Evolutionary conservation across 23 tunicate genomes (phyloP).

Genomic region (Halocynthia aurantium): DNA sequence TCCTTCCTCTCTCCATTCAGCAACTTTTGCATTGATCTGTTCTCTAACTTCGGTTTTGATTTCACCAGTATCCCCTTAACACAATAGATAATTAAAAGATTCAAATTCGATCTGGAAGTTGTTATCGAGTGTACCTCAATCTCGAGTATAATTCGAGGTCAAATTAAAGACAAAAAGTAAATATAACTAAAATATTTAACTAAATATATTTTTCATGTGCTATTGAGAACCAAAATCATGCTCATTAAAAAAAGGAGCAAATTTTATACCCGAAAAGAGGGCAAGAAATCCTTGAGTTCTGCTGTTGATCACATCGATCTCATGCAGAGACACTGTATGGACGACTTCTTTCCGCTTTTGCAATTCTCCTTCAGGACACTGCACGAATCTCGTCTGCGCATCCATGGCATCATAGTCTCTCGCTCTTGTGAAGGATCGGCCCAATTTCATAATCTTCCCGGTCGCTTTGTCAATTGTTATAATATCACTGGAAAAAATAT

Average conservation of each 20-base stretch:
- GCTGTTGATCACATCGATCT: constrained; percentile 97
- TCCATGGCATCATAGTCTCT: constrained; percentile 95
- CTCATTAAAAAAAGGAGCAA: not conserved
- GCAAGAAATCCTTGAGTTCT: constrained; percentile 97
- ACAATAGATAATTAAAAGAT: no score
- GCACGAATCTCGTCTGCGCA: constrained; percentile 79
- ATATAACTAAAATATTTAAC: no score
- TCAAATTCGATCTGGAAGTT: no score
- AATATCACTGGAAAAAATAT: constrained; percentile 53
- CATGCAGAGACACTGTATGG: constrained; percentile 96
- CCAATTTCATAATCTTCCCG: constrained; percentile 84
- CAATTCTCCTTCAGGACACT: constrained; percentile 98
- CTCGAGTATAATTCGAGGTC: no score
- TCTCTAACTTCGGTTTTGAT: constrained; percentile 89
- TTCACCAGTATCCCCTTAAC: constrained; percentile 71
- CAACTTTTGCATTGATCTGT: constrained; percentile 92
- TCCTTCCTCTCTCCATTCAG: constrained; percentile 99
- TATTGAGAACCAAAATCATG: no score
- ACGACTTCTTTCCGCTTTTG: constrained; percentile 98
- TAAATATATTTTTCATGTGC: no score
- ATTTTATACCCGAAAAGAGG: constrained; percentile 59
- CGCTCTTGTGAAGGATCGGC: constrained; percentile 92
- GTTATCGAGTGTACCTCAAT: no score
- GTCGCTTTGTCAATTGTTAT: constrained; percentile 96
- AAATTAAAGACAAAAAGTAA: no score